Base-by-base conservation (phyloP, 2,113 vertebrate species). In the Agapornis roseicollis region DNA sequence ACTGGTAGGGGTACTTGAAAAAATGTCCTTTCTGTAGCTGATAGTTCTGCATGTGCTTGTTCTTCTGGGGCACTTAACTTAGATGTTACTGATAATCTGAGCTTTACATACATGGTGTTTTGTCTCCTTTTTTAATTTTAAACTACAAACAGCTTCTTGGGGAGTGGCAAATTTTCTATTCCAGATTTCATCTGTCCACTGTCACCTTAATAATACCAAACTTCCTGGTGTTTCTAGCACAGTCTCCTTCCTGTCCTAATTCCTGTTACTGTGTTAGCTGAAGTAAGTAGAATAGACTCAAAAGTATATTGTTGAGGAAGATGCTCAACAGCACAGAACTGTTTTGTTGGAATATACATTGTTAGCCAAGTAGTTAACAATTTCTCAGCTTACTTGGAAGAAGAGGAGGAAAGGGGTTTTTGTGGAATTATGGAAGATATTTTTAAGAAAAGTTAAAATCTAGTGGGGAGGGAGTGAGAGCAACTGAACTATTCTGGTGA, bases 351-450 rank as follows among this genome's bases (percentile, higher is more conserved):
- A 52, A 22, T 58, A 24, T 58, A 35, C 56, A 22, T 77, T 81
- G 20, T 68, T 39, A 81, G 24, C 47, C 11, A 24, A 73, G 35
- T 79, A 58, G 24, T 84, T 88, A 68, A 70, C 5, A 41, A 12
- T 64, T 85, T 55, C 7, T 1, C 52, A 72, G 11, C 0, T 1
- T 55, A 6, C 22, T 66, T 68, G 8, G 29, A 77, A 23, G 52
- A 69, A 20, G 46, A 78, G 31, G 29, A 80, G 18, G 9, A 56
- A 74, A 5, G n/a, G 23, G 10, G 18, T 35, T 80, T 78, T 68
- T 35, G 6, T 37, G 33, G 18, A 88, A 35, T 10, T 10, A 1
- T 11, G 41, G 39, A 31, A 25, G 12, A 2, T 31, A 7, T 42
- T 85, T 58, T 63, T 15, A 29, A 84, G 73, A 86, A 71, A 31